A percentile compares a stretch with the other conserved stretches of the same genome.
These are phyloP conservation scores for Cryptomyrus ogoouensis DNA, from an alignment of 2,113 vertebrate genomes.

Conservation along the genomic window DNA sequence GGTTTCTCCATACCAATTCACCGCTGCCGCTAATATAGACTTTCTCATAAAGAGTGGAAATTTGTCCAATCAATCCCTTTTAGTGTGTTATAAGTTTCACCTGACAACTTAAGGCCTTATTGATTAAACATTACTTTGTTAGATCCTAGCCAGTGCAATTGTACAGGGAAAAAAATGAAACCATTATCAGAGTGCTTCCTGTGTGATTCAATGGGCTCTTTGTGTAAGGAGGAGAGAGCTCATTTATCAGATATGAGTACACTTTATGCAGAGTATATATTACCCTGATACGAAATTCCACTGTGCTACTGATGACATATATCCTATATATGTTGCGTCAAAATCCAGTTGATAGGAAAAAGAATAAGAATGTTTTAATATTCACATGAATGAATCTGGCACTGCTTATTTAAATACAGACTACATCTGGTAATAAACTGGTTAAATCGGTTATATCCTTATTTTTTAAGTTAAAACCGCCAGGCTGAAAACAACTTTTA, in stretches of 20 bases:
- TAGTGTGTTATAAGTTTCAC: constrained; percentile 88
- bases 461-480: not conserved
- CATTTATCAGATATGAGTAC: constrained; percentile 12
- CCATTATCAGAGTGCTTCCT: constrained; percentile 66
- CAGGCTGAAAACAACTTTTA: not conserved
- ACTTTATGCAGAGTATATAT: constrained; percentile 15
- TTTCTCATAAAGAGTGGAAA: constrained; percentile 78
- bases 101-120: constrained; percentile 89
- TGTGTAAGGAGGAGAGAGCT: constrained; percentile 6
- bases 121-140: constrained; percentile 92
- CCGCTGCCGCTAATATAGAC: constrained; percentile 83
- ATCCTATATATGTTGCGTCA: not conserved
- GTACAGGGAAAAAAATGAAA: constrained; percentile 81
- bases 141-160: constrained; percentile 71
- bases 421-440: not conserved
- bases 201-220: constrained; percentile 13
- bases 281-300: not conserved
- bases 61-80: constrained; percentile 84
- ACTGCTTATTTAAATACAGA: not conserved
- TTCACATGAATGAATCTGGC: not conserved
- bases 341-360: not conserved
- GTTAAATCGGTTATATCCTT: not conserved
- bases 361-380: not conserved
- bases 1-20: constrained; percentile 68
- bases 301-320: not conserved